Evolutionary conservation across 2,797 vertebrate species (phyloP), one percentile per base, ranked within the genome.

Genomic region (Falco peregrinus): DNA sequence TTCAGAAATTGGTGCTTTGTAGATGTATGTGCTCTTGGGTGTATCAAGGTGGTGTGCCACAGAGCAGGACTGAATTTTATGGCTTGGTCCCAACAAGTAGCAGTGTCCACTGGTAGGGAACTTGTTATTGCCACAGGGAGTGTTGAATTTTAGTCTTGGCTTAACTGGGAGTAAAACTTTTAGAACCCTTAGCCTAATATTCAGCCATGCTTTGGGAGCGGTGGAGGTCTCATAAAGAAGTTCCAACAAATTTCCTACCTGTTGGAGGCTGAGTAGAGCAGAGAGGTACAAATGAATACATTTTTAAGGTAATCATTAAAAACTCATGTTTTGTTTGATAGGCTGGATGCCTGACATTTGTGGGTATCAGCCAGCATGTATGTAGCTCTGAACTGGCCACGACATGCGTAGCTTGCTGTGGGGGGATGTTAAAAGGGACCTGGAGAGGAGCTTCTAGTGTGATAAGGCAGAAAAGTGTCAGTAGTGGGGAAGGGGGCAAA

Each of bases 11-110:
- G 2, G 13, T 78, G 33, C 39, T 73, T 56, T 48, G 21, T 47
- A 31, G 39, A n/a, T 3, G 0, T 11, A 1, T 10, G 12, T 59
- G 22, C 25, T 60, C 31, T 61, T 45, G 48, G 16, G 16, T 0
- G 0, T 35, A 7, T 59, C 50, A 16, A n/a, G 31, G 19, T 57
- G 31, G 13, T 70, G 18, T 35, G 51, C 21, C 33, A 16, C 16
- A 41, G 33, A 65, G 69, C 19, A 59, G 61, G 41, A 59, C 20
- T 28, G 73, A 15, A 15, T 51, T 65, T 71, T 60, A 13, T 61
- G 56, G 18, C 47, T 78, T 39, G 4, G 4, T 83, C 43, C 35
- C 47, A 41, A 1, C 14, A 25, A 51, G 19, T 21, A 47, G 31
- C 37, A 22, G 10, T 26, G 22, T 47, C 48, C 7, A 4, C 53